Base-by-base conservation (phyloP, 1,140 invertebrate species). In the Neodiprion fabricii region DNA sequence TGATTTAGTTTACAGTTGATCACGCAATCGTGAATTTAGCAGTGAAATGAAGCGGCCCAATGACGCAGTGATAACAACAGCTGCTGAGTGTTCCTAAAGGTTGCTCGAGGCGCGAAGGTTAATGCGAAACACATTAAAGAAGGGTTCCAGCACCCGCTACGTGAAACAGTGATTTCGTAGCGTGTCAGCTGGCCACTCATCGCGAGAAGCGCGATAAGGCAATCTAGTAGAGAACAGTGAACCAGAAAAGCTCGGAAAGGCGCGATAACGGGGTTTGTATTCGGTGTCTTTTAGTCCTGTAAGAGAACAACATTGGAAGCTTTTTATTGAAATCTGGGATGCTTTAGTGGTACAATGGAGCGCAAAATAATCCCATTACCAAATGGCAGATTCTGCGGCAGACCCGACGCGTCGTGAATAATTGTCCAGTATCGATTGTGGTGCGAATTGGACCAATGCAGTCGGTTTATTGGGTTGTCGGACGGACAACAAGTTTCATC, bases 11-110 rank as follows among this genome's bases (percentile, higher is more conserved):
- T 61, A 5, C 11, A 61, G 5, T 17, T 40, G 28, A 40, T 12
- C 53, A 61, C 53, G 53, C 53, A 61, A 61, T 61, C n/a, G 53
- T 9, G 53, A 61, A 61, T 61, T 61, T 61, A 61, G 53, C 53
- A 61, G 53, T 61, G n/a, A 17, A 61, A 61, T 61, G 11, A 61
- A 61, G 53, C 53, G n/a, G 53, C 53, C 53, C 53, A 12, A 17
- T 61, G 53, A 61, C 53, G 53, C 8, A 61, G 53, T 61, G 53
- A 17, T 61, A 61, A 17, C 53, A 40, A 17, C 53, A 9, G 53
- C 28, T 61, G n/a, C 53, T 17, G 11, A 61, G 53, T 61, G n/a
- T 61, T 40, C 28, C 5, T 17, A 61, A 61, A 61, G 28, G 53
- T 7, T 61, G 11, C n/a, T 17, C 53, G 11, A 61, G 53, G n/a